Percentiles rank a stretch among this genome's conserved stretches.
Conservation (phyloP, 2,113 vertebrate species). For the Sus scrofa region DNA sequence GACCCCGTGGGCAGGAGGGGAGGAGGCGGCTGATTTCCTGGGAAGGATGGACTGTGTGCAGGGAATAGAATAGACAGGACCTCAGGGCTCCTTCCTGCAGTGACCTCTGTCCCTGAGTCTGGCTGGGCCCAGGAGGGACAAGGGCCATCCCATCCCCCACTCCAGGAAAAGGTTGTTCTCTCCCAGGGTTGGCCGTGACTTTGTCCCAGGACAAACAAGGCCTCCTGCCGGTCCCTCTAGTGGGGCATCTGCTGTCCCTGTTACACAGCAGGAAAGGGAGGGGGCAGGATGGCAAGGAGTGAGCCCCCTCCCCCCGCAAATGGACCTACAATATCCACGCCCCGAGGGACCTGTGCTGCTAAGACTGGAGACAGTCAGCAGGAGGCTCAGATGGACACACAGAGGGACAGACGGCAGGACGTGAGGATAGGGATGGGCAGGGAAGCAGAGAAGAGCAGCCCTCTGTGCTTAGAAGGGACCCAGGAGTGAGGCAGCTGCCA, state of each 20-base stretch:
- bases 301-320: neutral
- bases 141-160: neutral
- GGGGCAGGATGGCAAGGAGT: neutral
- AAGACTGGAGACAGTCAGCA: neutral
- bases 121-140: neutral
- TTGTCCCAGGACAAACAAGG: neutral
- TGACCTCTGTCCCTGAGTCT: neutral
- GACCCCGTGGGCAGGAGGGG: neutral
- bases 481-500: neutral
- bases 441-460: neutral
- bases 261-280: neutral
- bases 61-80: neutral
- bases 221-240: neutral
- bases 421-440: neutral
- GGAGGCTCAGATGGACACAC: neutral
- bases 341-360: neutral
- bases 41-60: neutral
- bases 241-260: neutral
- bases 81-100: accelerated
- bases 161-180: neutral
- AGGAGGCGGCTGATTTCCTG: neutral
- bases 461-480: neutral
- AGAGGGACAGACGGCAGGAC: neutral
- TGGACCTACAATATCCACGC: neutral
- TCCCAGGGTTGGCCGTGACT: neutral